These are phyloP conservation scores for Triplophysa tibetana DNA, from an alignment of 2,113 vertebrate genomes.

Conservation along the genomic window DNA sequence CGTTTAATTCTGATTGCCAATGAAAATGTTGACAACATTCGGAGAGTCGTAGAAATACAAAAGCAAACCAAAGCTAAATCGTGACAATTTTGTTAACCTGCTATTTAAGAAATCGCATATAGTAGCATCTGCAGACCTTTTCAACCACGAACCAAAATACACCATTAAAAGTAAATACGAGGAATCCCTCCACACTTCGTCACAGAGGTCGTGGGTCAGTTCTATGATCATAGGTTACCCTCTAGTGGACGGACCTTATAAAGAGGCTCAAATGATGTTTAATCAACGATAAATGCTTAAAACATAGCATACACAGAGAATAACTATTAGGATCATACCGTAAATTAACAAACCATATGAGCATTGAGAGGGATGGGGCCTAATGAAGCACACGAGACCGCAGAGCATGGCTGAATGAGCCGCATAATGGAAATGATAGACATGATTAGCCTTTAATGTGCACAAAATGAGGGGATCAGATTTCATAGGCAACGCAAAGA, in stretches of 20 bases:
- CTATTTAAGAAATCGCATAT: too few species aligned
- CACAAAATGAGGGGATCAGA: conserved; percentile 58
- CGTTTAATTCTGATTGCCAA: too few species aligned
- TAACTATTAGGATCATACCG: conserved; percentile 63
- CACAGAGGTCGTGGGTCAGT: neutral
- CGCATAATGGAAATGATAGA: conserved; percentile 68
- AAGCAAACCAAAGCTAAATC: too few species aligned
- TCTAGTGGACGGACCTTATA: conserved; percentile 57
- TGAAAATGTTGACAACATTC: too few species aligned
- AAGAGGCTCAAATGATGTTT: neutral
- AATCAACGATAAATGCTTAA: conserved; percentile 38
- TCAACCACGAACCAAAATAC: too few species aligned
- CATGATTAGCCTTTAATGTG: conserved; percentile 70
- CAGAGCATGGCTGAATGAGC: conserved; percentile 65
- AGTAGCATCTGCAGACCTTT: too few species aligned
- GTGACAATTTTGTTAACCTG: too few species aligned
- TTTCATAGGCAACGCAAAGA: conserved; percentile 60
- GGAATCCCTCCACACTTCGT: neutral
- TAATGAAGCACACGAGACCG: conserved; percentile 69
- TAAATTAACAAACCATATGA: conserved; percentile 63
- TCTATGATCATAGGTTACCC: conserved; percentile 58
- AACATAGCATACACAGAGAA: conserved; percentile 59
- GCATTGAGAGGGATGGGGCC: conserved; percentile 45
- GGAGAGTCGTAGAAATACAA: too few species aligned
- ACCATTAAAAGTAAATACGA: too few species aligned